Percentiles rank a stretch among this genome's conserved stretches.
Evolutionary conservation across 2,888 invertebrate species (phyloP).

Genomic region (Athripsodes cinereus): DNA sequence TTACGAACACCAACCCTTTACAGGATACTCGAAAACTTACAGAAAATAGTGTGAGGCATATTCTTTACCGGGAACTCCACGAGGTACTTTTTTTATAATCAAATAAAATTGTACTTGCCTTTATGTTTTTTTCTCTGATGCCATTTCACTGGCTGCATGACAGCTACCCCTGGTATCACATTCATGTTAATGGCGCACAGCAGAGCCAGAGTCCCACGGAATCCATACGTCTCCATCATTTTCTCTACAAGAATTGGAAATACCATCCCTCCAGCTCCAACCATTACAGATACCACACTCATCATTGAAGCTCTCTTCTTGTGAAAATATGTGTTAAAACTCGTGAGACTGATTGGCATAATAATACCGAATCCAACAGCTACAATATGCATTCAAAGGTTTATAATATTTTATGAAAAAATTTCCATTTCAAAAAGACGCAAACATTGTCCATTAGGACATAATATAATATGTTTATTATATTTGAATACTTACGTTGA

Average conservation of each 20-base stretch:
- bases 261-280: slow-evolving; percentile 61
- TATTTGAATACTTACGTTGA: slow-evolving; percentile 48
- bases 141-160: slow-evolving; percentile 67
- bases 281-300: slow-evolving; percentile 66
- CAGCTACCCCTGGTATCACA: slow-evolving; percentile 59
- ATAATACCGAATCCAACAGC: slow-evolving; percentile 69
- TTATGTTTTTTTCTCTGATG: neutral
- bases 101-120: neutral
- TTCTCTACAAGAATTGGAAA: slow-evolving; percentile 61
- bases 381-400: slow-evolving; percentile 31
- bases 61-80: too few species aligned
- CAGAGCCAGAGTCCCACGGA: slow-evolving; percentile 62
- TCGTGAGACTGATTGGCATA: slow-evolving; percentile 65
- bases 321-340: slow-evolving; percentile 69
- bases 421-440: too few species aligned
- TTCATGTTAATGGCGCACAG: slow-evolving; percentile 63
- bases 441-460: too few species aligned
- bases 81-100: too few species aligned
- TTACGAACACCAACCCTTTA: too few species aligned
- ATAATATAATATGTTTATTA: too few species aligned
- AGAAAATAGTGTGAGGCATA: too few species aligned
- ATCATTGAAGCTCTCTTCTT: slow-evolving; percentile 65
- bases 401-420: too few species aligned
- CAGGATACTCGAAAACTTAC: too few species aligned
- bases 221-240: slow-evolving; percentile 58